Base-by-base conservation (phyloP, 2,113 vertebrate genomes). In the Alligator sinensis region DNA sequence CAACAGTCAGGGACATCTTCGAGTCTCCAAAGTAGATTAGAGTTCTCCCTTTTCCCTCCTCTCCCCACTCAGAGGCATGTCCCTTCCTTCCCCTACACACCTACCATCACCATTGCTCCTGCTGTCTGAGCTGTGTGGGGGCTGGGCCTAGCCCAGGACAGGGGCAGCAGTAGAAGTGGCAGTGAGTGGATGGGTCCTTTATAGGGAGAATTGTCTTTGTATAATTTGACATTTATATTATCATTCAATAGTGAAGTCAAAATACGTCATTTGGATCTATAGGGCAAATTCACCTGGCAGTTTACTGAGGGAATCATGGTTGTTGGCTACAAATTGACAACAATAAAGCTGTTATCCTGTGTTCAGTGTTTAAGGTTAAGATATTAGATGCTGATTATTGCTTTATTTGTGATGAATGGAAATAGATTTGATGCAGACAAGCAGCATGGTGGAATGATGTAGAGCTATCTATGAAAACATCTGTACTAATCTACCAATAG, bases 351-450 rank as follows among this genome's bases (percentile, higher is more conserved):
- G 93, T 95, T 97, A 84, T 94, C 85, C 80, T 24, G 4, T 95
- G 94, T 96, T 97, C 84, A 89, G 7, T 95, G 91, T 87, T 92
- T 92, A 90, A 88, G 82, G 82, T 94, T 97, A 96, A 95, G 91
- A 96, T 92, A 94, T 90, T 96, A 96, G 94, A 95, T 94, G 95
- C 95, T 97, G 96, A 98, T 98, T 97, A 96, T 98, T 97, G 96
- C 96, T 98, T 98, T 66, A 19, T 98, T 97, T 97, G 96, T 98
- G 97, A 98, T 98, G 96, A 97, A 98, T 98, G 96, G 93, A 97
- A 97, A 86, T 95, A 98, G 94, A 98, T 98, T 92, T 96, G 95
- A 97, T 97, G 96, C 95, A 97, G 95, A 98, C 95, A 98, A 82
- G 97, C 96, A 97, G 64, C 97, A 95, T 97, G 91, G 97, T 97